Evolutionary conservation across 1,140 invertebrate genomes (phyloP), one percentile per base, ranked within the genome.

Genomic region (Orussus abietinus): DNA sequence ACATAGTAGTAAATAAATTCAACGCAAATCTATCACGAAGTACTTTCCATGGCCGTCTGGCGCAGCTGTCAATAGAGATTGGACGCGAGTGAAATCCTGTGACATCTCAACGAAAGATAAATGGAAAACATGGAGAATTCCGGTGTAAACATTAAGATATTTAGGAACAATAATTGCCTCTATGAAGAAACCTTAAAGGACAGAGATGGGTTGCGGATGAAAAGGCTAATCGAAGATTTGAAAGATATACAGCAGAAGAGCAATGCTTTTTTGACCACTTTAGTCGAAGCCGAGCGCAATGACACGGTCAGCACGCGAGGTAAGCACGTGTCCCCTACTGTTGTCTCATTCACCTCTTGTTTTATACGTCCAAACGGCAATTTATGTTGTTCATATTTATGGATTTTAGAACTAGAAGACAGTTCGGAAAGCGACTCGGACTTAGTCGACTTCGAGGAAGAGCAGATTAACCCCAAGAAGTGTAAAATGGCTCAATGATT

Each of bases 201-300:
- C 14, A 36, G 36, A 7, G 21, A 57, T 26, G 30, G 20, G 4
- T 48, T 49, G 40, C 38, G 53, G 31, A 38, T 64, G n/a, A 28
- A 21, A 9, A 35, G 13, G 1, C 46, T 71, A 19, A 49, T 55
- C 6, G 25, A 6, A 4, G 55, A 38, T 34, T 47, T 71, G 15
- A 62, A 53, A 31, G 42, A 51, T 1, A 43, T 52, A 1, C 66
- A 64, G 30, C 28, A 45, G 15, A 50, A 38, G 33, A 50, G 59
- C 22, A 71, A 71, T 38, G 45, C 60, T 33, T 55, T 58, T 35
- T 39, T 66, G 9, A 49, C 50, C 13, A 42, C 18, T 19, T 28
- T 51, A 6, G 36, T 50, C 4, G 31, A 50, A 3, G 13, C 26
- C 11, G 19, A 45, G 15, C 14, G 21, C 5, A 26, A 26, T 10